Evolutionary conservation across 2,797 vertebrate species (phyloP), one percentile per base, ranked within the genome.

Genomic region (Leptodactylus fallax): DNA sequence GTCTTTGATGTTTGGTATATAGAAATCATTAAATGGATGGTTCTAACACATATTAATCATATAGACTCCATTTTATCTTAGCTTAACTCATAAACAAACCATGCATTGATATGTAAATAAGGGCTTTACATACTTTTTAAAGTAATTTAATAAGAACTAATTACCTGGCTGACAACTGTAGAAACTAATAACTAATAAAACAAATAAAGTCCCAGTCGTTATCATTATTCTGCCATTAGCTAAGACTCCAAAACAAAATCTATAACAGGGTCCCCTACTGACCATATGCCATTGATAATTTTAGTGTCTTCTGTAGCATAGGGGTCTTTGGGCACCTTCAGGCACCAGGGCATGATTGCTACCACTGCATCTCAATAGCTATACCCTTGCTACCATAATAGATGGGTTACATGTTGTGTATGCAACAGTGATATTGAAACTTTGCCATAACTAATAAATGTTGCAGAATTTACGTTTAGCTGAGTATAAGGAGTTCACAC

Each of bases 61-160:
- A 74, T n/a, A 74, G n/a, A 53, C 55, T 58, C 77, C 77, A 80
- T 80, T 74, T 74, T 49, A 74, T 74, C 71, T 74, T 74, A n/a
- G 45, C 71, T 74, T 74, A 49, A 49, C 71, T 49, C 71, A 72
- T 72, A 74, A 74, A 74, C 71, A 74, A 74, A 4, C 36, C 19
- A n/a, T 49, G 71, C 71, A 74, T 74, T 74, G 71, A 74, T 74
- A 74, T 74, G 71, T 21, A 49, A 74, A 74, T 74, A 11, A 49
- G 36, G 71, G 71, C 36, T 74, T 51, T 19, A 74, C 10, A n/a
- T 49, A 21, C 65, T 21, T 72, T 72, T 71, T 7, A 12, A 17
- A 21, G 19, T 9, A 12, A 7, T 47, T 21, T 49, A 74, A 1
- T 1, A 10, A 2, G 67, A 71, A 45, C 19, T 45, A 74, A 74